Evolutionary conservation across 2,888 invertebrate genomes (phyloP).

Genomic region (Resseliella maxima): DNA sequence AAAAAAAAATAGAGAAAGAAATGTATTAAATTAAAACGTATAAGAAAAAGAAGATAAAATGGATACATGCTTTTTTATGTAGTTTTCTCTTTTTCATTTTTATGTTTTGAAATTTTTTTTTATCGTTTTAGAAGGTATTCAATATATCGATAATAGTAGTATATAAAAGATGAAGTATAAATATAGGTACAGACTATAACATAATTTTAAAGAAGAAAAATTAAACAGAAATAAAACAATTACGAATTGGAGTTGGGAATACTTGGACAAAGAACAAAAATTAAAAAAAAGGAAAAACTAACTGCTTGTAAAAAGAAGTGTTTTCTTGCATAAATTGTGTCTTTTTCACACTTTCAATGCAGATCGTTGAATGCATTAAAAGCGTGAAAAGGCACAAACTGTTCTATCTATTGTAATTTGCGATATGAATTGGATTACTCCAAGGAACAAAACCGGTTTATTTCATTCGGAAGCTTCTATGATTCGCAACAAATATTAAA

Average conservation of each 20-base stretch:
- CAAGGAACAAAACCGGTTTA: conserved; percentile 43
- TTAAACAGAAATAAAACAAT: conserved; percentile 43
- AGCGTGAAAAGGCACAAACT: background rate
- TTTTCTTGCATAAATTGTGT: no score
- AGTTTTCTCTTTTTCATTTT: conserved; percentile 55
- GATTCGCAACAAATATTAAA: conserved; percentile 45
- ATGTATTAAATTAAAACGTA: conserved; percentile 31
- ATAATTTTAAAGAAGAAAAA: conserved; percentile 47
- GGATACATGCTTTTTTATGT: conserved; percentile 47
- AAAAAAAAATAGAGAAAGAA: background rate
- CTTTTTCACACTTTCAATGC: no score
- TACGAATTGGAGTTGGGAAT: conserved; percentile 32
- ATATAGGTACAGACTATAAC: conserved; percentile 56
- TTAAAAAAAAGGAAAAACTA: background rate
- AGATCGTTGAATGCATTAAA: no score
- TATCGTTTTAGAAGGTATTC: conserved; percentile 12
- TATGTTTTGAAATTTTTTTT: conserved; percentile 52
- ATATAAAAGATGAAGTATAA: conserved; percentile 57
- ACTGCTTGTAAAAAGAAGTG: no score
- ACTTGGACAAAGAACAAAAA: background rate
- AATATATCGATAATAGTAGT: conserved; percentile 37
- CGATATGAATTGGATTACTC: background rate
- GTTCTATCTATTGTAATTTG: background rate
- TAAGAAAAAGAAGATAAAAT: conserved; percentile 40
- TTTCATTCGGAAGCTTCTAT: conserved; percentile 36